Percentiles rank a stretch among this genome's conserved stretches.
phyloP scores from a whole-genome alignment of 1,140 invertebrate genomes.

The Steinernema feltiae region DNA sequence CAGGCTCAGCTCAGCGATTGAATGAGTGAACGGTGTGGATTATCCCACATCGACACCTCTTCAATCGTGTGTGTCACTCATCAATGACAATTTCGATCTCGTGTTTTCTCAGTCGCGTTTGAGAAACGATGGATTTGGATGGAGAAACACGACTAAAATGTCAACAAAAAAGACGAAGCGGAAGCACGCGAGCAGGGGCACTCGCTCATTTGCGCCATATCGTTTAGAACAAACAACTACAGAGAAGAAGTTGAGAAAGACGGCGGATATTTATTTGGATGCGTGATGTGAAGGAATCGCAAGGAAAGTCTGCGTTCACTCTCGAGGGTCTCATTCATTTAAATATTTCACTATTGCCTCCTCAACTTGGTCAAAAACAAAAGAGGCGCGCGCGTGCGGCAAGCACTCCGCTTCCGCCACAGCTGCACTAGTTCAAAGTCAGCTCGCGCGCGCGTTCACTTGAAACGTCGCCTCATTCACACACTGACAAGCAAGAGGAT shows the following conservation, averaged over 20 bases:
- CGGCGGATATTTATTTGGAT: background rate
- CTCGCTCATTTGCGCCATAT: background rate
- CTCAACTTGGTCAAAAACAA: background rate
- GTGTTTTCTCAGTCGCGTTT: too few relatives aligned
- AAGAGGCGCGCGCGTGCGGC: background rate
- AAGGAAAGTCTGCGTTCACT: background rate
- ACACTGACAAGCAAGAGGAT: background rate
- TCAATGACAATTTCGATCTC: too few relatives aligned
- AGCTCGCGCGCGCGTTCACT: background rate
- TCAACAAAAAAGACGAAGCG: background rate
- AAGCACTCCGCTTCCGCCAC: background rate
- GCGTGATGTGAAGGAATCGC: background rate
- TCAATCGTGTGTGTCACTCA: too few relatives aligned
- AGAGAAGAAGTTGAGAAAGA: background rate
- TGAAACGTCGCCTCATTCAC: background rate
- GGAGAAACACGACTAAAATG: background rate
- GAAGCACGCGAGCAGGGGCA: background rate
- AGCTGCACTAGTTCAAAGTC: background rate
- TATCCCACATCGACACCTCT: too few relatives aligned
- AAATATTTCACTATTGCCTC: slow-evolving; percentile 2
- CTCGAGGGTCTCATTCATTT: slow-evolving; percentile 5
- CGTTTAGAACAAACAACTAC: background rate
- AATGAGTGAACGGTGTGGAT: too few relatives aligned
- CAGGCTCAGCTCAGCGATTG: too few relatives aligned
- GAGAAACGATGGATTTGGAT: too few relatives aligned